phyloP scores from a whole-genome alignment of 2,113 vertebrate genomes.

The Thinocorus orbignyianus region DNA sequence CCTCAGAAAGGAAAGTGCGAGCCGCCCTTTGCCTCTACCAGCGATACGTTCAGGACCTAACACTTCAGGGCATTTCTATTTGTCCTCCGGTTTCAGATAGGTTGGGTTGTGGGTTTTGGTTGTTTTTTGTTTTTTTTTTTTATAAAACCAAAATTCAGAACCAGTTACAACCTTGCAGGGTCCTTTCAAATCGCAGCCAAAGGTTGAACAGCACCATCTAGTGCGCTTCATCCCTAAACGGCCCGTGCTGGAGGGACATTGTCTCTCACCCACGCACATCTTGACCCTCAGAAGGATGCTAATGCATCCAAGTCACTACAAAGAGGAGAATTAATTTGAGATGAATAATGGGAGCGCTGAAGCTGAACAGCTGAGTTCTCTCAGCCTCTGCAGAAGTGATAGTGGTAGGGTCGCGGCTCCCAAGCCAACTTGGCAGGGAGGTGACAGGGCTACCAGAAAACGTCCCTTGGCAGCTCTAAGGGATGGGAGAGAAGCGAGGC shows the following conservation, averaged over 20 bases:
- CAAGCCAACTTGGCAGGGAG: background rate
- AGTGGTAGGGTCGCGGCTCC: background rate
- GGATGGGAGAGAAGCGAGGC: background rate
- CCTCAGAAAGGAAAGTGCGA: background rate
- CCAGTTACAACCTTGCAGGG: background rate
- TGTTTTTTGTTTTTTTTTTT: background rate
- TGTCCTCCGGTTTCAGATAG: background rate
- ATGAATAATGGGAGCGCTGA: background rate
- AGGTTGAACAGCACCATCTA: slow-evolving; percentile 67
- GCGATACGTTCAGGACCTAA: fast-evolving
- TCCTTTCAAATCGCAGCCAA: background rate
- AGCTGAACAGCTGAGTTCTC: background rate
- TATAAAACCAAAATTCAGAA: background rate
- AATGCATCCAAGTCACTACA: background rate
- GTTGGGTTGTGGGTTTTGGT: background rate
- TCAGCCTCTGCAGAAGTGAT: background rate
- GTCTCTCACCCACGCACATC: background rate
- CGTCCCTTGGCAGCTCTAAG: background rate
- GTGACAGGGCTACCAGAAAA: background rate
- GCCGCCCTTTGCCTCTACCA: background rate
- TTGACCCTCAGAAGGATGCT: background rate
- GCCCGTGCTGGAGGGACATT: fast-evolving
- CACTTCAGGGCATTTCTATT: background rate
- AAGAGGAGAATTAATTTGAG: background rate
- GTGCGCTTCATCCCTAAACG: background rate